phyloP scores from a whole-genome alignment of 2,888 invertebrate species.

The Dicycla oo region DNA sequence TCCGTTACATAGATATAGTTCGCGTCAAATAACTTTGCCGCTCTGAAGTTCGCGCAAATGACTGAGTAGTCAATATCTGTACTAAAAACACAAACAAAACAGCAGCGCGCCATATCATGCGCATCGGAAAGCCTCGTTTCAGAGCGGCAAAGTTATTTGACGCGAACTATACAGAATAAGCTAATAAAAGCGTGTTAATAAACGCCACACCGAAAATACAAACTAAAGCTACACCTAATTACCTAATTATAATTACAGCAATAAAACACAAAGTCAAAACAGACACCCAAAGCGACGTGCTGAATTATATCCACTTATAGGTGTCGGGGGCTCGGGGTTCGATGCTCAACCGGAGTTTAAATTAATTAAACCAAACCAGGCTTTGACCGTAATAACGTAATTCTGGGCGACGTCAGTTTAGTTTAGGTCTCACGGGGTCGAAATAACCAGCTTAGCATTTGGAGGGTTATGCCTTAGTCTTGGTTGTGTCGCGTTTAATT shows the following conservation, averaged over 20 bases:
- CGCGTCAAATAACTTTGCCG: too few species aligned
- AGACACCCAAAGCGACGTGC: conserved; percentile 23
- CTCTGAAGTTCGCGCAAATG: too few species aligned
- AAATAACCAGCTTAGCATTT: conserved; percentile 61
- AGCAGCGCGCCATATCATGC: too few species aligned
- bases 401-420: conserved; percentile 68
- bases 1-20: too few species aligned
- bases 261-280: conserved; percentile 6
- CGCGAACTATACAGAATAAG: too few species aligned
- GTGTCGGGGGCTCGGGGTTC: conserved; percentile 70
- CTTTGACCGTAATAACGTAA: conserved; percentile 77
- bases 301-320: conserved; percentile 57
- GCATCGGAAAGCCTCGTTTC: too few species aligned
- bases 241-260: conserved; percentile 11
- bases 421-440: conserved; percentile 66
- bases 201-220: not conserved
- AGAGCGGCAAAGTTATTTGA: too few species aligned
- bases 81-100: too few species aligned
- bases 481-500: conserved; percentile 51
- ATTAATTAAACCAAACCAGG: conserved; percentile 78
- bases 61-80: too few species aligned
- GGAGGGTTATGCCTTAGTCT: conserved; percentile 52
- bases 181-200: too few species aligned
- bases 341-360: conserved; percentile 68
- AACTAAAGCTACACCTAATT: conserved; percentile 24